These are phyloP conservation scores for Torymus aiolomorphi DNA, from an alignment of 2,888 invertebrate species.

Conservation along the genomic window DNA sequence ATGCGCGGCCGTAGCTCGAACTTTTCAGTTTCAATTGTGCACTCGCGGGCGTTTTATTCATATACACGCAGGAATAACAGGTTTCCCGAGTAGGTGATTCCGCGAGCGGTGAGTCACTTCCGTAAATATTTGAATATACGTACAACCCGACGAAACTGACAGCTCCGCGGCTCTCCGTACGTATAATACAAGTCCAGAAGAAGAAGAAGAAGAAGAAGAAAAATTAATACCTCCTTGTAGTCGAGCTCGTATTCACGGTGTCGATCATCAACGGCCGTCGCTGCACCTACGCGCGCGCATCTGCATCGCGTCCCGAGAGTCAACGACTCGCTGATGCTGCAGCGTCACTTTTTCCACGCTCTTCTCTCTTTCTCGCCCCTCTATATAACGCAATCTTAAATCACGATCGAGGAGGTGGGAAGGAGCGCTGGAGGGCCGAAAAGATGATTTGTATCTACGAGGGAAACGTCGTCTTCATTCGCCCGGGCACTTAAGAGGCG, in stretches of 20 bases:
- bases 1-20: background rate
- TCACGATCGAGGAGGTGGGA: conserved; percentile 9
- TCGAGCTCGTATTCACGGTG: conserved; percentile 37
- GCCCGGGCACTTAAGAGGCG: background rate
- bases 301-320: conserved; percentile 4
- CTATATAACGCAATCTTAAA: conserved; percentile 14
- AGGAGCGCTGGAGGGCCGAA: background rate
- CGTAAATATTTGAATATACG: conserved; percentile 55
- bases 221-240: conserved; percentile 47
- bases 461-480: conserved; percentile 29
- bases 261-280: conserved; percentile 42
- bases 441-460: conserved; percentile 45
- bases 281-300: conserved; percentile 43
- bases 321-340: conserved; percentile 18
- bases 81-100: conserved; percentile 38
- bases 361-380: background rate
- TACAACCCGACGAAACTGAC: background rate
- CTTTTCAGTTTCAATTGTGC: conserved; percentile 37
- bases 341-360: conserved; percentile 10
- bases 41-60: conserved; percentile 19
- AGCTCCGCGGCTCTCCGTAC: too few relatives aligned
- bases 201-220: conserved; percentile 33
- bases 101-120: conserved; percentile 49
- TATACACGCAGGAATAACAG: conserved; percentile 34
- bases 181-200: background rate